Evolutionary conservation across 2,888 invertebrate genomes (phyloP), one percentile per base, ranked within the genome.

Genomic region (Melinopterus prodromus): DNA sequence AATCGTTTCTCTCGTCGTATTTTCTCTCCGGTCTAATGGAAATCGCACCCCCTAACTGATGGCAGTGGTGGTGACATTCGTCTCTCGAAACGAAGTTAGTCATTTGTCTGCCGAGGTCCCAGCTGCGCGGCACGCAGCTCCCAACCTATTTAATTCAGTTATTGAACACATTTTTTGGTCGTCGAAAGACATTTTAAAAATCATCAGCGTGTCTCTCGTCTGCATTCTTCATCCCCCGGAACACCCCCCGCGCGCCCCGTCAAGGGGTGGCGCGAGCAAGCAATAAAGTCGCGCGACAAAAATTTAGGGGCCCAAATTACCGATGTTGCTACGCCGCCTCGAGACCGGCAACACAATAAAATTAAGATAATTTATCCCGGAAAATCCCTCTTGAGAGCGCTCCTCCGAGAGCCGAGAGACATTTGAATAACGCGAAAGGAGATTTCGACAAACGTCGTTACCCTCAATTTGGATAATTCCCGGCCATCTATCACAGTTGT

Each of bases 91-190:
- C 87, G 86, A 86, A 89, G 88, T 89, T 88, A 89, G 88, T 88
- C 89, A 89, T 89, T 89, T 89, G 89, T 89, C 89, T 89, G 85
- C 82, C 83, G 84, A 79, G 82, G 84, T 79, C 85, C 81, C 85
- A 85, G 84, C 84, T 85, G 85, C 82, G 83, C 84, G 83, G 85
- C 86, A 83, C 83, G 85, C 85, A 85, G 85, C 88, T 88, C 53
- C 53, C 53, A 53, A 12, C 53, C 53, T 53, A 89, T 89, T 89
- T 89, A 89, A 89, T 89, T 89, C 89, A 88, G 88, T 89, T 89
- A 89, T 89, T 88, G 88, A 89, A 87, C 89, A 89, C 87, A 89
- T 89, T 89, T 89, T 89, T 89, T 88, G 87, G 87, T 85, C 86
- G 87, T 84, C 83, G 85, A 86, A 86, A 88, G 88, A 88, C 88